These are phyloP conservation scores for Dolichomitus sp. DNA, from an alignment of 2,888 invertebrate genomes.

Conservation along the genomic window DNA sequence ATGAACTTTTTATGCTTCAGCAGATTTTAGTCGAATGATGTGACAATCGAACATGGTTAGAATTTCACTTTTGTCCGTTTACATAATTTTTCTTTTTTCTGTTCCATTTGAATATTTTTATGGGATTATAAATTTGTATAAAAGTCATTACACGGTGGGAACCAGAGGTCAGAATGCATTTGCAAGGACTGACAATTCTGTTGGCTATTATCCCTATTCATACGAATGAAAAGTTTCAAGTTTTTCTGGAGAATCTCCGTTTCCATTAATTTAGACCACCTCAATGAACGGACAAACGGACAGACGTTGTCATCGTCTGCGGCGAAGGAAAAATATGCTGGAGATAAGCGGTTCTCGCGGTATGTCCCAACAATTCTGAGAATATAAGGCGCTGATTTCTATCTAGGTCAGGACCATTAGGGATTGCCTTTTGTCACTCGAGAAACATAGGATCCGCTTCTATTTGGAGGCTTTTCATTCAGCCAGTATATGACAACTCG, in stretches of 20 bases:
- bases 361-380: constrained; percentile 15
- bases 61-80: no score
- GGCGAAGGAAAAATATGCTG: constrained; percentile 10
- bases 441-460: constrained; percentile 66
- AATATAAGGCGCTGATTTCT: constrained; percentile 65
- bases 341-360: constrained; percentile 15
- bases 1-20: no score
- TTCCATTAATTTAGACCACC: no score
- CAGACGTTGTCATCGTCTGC: constrained; percentile 1
- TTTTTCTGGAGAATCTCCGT: background rate
- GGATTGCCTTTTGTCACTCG: constrained; percentile 72
- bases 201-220: background rate
- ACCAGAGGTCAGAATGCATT: constrained; percentile 30
- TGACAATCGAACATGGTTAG: no score
- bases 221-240: background rate
- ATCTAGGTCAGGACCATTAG: constrained; percentile 80
- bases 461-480: constrained; percentile 66
- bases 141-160: background rate
- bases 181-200: no score
- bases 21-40: no score
- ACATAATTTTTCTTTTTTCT: no score
- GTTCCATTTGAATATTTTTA: no score
- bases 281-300: background rate
- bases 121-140: no score
- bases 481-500: constrained; percentile 41